phyloP scores from a whole-genome alignment of 1,140 invertebrate species.

The Glossosoma conforme region DNA sequence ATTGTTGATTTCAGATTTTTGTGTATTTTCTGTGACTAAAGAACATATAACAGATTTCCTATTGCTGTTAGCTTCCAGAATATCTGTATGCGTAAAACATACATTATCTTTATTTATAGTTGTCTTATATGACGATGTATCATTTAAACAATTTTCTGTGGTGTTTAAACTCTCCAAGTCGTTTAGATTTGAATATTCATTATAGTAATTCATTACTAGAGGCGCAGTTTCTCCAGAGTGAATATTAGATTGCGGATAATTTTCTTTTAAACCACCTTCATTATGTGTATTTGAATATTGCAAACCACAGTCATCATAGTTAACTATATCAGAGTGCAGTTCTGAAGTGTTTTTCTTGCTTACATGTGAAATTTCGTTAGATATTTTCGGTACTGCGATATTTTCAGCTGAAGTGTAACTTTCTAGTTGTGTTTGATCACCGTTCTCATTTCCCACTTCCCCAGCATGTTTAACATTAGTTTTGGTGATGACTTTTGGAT shows the following conservation, averaged over 20 bases:
- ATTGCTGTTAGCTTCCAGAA: slow-evolving; percentile 17
- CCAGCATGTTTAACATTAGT: too few species aligned
- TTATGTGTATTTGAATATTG: too few species aligned
- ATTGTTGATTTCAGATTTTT: not conserved
- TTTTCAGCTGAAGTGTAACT: not conserved
- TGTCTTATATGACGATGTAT: not conserved
- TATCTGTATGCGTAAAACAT: slow-evolving; percentile 8
- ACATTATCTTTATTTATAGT: not conserved
- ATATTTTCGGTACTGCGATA: not conserved
- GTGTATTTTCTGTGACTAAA: not conserved
- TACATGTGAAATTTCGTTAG: not conserved
- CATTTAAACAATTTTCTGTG: not conserved
- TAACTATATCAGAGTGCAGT: not conserved
- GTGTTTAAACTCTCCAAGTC: not conserved
- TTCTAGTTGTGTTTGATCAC: not conserved
- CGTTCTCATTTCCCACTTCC: too few species aligned
- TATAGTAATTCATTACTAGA: slow-evolving; percentile 8
- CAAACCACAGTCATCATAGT: slow-evolving; percentile 1
- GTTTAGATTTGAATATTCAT: not conserved
- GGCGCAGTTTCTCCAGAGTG: not conserved
- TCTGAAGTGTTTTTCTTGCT: not conserved
- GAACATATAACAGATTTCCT: slow-evolving; percentile 21
- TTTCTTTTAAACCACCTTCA: too few species aligned
- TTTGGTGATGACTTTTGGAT: not conserved
- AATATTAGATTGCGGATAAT: not conserved